Conservation (phyloP, 2,797 vertebrate genomes). For the Galaxias olidus region DNA sequence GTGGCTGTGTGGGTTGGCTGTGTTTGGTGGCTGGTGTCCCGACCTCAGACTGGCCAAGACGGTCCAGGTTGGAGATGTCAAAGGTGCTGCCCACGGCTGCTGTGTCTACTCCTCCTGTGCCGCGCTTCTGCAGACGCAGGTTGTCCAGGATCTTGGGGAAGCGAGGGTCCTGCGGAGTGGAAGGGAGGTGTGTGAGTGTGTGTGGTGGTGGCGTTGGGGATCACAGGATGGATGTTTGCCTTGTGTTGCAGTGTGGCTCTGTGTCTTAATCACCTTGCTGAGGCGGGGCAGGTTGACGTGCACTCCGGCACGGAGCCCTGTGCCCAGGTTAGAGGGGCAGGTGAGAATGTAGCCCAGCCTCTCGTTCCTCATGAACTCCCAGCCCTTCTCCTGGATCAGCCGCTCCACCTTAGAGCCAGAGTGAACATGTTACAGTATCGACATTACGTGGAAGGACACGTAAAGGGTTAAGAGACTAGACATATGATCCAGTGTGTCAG, state of each 20-base stretch:
- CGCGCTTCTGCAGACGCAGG: conserved; percentile 93
- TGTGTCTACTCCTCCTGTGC: conserved; percentile 94
- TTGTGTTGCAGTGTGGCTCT: too few species aligned
- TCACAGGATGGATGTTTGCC: too few species aligned
- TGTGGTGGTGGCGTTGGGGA: not conserved
- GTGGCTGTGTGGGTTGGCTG: too few species aligned
- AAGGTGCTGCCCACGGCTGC: conserved; percentile 85
- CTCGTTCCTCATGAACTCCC: conserved; percentile 99
- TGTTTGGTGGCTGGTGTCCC: too few species aligned
- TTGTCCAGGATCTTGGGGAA: conserved; percentile 93
- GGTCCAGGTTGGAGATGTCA: conserved; percentile 97
- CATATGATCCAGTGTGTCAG: too few species aligned
- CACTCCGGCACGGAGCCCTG: conserved; percentile 92
- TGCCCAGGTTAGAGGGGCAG: conserved; percentile 97
- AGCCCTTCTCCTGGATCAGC: conserved; percentile 92
- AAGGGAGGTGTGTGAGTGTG: not conserved
- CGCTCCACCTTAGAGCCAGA: conserved; percentile 83
- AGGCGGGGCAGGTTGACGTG: conserved; percentile 92
- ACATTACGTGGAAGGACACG: too few species aligned
- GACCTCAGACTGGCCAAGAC: conserved; percentile 85
- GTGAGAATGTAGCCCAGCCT: conserved; percentile 92
- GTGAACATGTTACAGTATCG: not conserved
- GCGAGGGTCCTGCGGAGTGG: conserved; percentile 79
- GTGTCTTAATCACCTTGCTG: conserved; percentile 82
- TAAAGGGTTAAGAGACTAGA: too few species aligned